Percentiles rank a stretch among this genome's conserved stretches.
These are phyloP conservation scores for Oncorhynchus tshawytscha DNA, from an alignment of 2,113 vertebrate genomes.

Conservation along the genomic window DNA sequence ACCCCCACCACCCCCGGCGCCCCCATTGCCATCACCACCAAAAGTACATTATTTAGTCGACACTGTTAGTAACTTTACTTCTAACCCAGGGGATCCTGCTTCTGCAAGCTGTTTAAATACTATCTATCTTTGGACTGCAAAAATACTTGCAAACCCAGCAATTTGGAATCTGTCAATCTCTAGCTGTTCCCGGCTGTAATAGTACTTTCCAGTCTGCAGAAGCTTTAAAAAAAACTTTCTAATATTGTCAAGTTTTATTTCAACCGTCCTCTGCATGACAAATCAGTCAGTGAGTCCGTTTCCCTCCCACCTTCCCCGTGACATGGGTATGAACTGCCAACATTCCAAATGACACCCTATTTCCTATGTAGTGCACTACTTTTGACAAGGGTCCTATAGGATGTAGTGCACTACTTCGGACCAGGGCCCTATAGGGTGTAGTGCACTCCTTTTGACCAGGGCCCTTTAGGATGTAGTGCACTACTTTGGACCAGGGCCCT, in stretches of 20 bases:
- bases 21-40: too few species aligned
- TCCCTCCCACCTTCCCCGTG: background rate
- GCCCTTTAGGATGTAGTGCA: too few species aligned
- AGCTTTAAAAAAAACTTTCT: background rate
- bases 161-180: background rate
- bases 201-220: background rate
- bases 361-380: too few species aligned
- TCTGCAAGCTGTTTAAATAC: constrained; percentile 15
- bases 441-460: too few species aligned
- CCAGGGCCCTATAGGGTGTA: too few species aligned
- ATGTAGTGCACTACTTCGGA: rapidly evolving
- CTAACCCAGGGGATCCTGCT: constrained; percentile 31
- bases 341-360: background rate
- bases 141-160: background rate
- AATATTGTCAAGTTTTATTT: constrained; percentile 23
- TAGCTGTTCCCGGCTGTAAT: background rate
- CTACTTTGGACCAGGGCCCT: too few species aligned
- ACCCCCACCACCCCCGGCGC: too few species aligned
- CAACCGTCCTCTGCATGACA: background rate
- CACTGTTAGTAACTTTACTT: constrained; percentile 56
- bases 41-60: constrained; percentile 61
- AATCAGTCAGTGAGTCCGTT: constrained; percentile 10
- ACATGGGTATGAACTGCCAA: background rate
- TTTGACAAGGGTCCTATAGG: too few species aligned
- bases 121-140: background rate